Evolutionary conservation across 1,140 invertebrate species (phyloP).

Genomic region (Drosophila novamexicana): DNA sequence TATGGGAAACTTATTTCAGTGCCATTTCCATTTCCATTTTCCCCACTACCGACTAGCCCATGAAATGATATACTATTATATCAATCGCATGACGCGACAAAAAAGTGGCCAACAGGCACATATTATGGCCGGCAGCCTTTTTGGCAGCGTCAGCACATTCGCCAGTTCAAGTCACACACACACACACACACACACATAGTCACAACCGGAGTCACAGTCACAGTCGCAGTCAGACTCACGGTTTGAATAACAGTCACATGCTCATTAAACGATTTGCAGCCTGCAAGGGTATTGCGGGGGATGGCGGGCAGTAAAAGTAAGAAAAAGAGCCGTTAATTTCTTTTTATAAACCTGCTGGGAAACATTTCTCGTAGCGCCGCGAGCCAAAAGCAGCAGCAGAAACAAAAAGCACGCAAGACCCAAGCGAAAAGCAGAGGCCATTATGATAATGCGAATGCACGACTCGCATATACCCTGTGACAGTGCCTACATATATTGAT

Average conservation of each 20-base stretch:
- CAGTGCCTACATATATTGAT: too few relatives aligned
- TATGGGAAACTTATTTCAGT: conserved; percentile 22
- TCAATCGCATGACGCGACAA: conserved; percentile 55
- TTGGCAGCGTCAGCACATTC: conserved; percentile 55
- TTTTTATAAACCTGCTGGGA: conserved; percentile 85
- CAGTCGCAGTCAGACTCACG: conserved; percentile 9
- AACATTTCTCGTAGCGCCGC: conserved; percentile 64
- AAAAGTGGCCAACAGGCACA: conserved; percentile 17
- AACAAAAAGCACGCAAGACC: conserved; percentile 10
- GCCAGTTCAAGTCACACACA: conserved; percentile 3
- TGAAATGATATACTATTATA: conserved; percentile 48
- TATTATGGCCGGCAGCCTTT: conserved; percentile 27
- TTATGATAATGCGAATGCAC: not conserved
- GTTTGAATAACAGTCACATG: conserved; percentile 56
- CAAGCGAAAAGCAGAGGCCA: conserved; percentile 1
- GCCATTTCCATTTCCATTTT: not conserved
- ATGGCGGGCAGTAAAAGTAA: conserved; percentile 17
- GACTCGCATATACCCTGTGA: conserved; percentile 13
- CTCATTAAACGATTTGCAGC: conserved; percentile 81
- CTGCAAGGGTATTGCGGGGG: not conserved
- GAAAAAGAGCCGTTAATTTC: conserved; percentile 81
- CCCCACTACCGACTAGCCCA: not conserved
- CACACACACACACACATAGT: not conserved
- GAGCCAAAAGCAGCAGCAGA: conserved; percentile 11
- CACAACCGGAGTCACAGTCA: not conserved